phyloP scores from a whole-genome alignment of 2,113 vertebrate genomes.

The Archocentrus centrarchus region DNA sequence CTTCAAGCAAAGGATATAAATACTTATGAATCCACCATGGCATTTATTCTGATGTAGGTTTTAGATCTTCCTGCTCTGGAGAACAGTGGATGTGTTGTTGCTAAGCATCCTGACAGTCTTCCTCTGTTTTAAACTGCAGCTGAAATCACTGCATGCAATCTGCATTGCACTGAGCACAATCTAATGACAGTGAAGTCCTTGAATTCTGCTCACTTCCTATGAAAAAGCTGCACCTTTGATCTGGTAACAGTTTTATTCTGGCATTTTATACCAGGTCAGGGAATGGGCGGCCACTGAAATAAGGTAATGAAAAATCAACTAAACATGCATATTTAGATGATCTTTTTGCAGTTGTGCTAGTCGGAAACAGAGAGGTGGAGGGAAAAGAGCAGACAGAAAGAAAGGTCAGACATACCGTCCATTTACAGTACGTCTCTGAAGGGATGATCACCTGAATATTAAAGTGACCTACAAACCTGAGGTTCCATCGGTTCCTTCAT shows the following conservation, averaged over 20 bases:
- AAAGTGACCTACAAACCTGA: conserved; percentile 30
- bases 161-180: conserved; percentile 22
- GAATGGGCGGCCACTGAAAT: conserved; percentile 25
- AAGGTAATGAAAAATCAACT: conserved; percentile 23
- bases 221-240: conserved; percentile 35
- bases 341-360: background rate
- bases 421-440: conserved; percentile 36
- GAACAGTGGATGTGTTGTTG: conserved; percentile 23
- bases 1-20: conserved; percentile 22
- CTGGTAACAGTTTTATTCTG: conserved; percentile 36
- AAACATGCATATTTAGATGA: conserved; percentile 14
- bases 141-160: conserved; percentile 40
- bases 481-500: conserved; percentile 34
- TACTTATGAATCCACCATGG: background rate
- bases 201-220: conserved; percentile 13
- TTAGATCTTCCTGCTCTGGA: conserved; percentile 18
- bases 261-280: conserved; percentile 43
- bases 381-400: background rate
- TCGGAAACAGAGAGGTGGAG: background rate
- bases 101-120: conserved; percentile 36
- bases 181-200: conserved; percentile 17
- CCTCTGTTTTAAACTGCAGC: conserved; percentile 35
- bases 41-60: conserved; percentile 15
- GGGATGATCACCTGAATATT: conserved; percentile 42
- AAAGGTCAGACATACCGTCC: conserved; percentile 31